Evolutionary conservation across 2,888 invertebrate species (phyloP).

Genomic region (Tryphoninae sp.): DNA sequence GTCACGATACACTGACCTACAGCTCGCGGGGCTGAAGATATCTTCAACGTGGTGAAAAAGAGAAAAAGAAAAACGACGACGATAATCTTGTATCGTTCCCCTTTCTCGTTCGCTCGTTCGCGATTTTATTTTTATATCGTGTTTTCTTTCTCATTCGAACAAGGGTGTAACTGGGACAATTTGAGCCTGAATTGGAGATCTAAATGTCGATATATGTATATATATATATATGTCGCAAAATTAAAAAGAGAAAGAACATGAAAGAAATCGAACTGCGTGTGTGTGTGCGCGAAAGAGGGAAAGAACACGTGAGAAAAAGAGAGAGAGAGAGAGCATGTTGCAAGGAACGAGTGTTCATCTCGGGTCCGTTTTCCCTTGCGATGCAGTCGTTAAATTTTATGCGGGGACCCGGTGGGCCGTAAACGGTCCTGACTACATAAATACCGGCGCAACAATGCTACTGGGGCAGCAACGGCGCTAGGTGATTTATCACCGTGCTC

Average conservation of each 20-base stretch:
- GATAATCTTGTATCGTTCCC: neutral
- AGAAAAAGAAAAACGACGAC: neutral
- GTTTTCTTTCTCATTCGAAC: neutral
- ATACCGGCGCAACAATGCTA: conserved; percentile 64
- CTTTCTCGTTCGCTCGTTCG: neutral
- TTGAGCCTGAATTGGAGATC: neutral
- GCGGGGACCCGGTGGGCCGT: conserved; percentile 57
- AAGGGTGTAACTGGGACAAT: neutral
- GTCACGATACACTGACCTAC: conserved; percentile 8
- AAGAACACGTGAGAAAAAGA: neutral
- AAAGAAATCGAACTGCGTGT: neutral
- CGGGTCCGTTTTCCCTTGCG: conserved; percentile 47
- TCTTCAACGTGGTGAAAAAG: neutral
- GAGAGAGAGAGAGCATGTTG: neutral
- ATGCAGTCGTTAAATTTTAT: conserved; percentile 66
- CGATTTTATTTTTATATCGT: neutral
- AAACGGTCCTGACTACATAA: conserved; percentile 64
- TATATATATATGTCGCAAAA: conserved; percentile 12
- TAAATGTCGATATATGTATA: neutral
- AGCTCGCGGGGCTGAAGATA: neutral
- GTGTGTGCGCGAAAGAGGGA: neutral
- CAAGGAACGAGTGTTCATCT: conserved; percentile 33
- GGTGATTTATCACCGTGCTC: conserved; percentile 46
- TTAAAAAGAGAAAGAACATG: neutral
- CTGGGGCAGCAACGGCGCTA: conserved; percentile 43